Base-by-base conservation (phyloP, 1,140 invertebrate species). In the Caenorhabditis latens region DNA sequence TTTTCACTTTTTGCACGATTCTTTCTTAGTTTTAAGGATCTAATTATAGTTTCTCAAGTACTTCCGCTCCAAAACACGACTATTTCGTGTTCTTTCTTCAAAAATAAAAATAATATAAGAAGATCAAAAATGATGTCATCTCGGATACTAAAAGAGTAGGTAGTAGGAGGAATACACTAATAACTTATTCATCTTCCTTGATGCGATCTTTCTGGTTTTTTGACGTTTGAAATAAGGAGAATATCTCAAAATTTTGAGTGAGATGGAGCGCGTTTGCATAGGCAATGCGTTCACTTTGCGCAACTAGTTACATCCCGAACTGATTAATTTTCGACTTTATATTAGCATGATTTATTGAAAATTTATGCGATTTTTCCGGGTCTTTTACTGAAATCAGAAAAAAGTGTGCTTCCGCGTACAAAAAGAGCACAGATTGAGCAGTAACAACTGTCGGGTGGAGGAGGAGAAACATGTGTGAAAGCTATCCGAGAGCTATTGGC, bases 81-180 rank as follows among this genome's bases (percentile, higher is more conserved):
- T 16, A 48, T 32, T 32, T 2, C 2, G 32, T 32, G n/a, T 32
- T 32, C 32, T 32, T n/a, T n/a, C n/a, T n/a, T n/a, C n/a, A n/a
- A n/a, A n/a, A n/a, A n/a, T n/a, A n/a, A 32, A 32, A 32, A 32
- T 32, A 32, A 46, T 75, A 9, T 32, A 75, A 75, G 65, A 75
- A 75, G 67, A 75, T 75, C 67, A 75, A n/a, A 32, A 75, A 75
- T 75, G 67, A 75, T 75, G 67, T 75, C 67, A 75, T 32, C 43
- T 16, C 13, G 16, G 57, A 58, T 58, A 58, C 57, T 58, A 48
- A 67, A 67, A 42, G 19, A 67, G 11, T 75, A 75, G 67, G 67
- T 75, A 48, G 67, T 42, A 75, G 67, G 43, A 32, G 32, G 21
- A 11, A 75, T 32, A 48, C 24, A 42, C 67, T 75, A n/a, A 75